Evolutionary conservation across 2,888 invertebrate genomes (phyloP), one percentile per base, ranked within the genome.

Genomic region (Drepanosiphum platanoidis): DNA sequence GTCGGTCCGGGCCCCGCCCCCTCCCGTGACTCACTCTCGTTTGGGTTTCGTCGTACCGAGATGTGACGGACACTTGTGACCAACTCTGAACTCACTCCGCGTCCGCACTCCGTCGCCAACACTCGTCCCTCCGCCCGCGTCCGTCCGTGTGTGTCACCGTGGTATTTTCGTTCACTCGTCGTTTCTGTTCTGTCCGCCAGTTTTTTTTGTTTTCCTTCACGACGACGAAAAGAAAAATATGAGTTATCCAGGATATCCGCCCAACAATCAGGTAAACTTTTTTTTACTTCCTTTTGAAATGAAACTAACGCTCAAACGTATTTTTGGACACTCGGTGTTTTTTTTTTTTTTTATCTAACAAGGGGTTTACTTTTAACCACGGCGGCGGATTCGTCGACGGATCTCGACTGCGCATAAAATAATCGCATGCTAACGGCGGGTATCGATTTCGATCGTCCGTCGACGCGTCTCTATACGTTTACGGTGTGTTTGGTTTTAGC

Each of bases 231-330:
- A 78, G 3, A 68, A 34, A 30, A n/a, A n/a, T n/a, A 77, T 81
- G 74, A 86, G 86, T 42, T 87, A 82, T 78, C 75, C 86, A 9
- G 84, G 78, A 58, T 86, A 87, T 68, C 86, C 86, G 7, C 71
- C 78, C 0, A 61, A 80, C 82, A 86, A 80, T 58, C 86, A 86
- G 66, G 86, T 86, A 34, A 39, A n/a, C 71, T 42, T 58, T 42
- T 77, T 27, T 15, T 15, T n/a, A 58, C 42, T 22, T 22, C 22
- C 11, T n/a, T n/a, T n/a, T n/a, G n/a, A n/a, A n/a, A n/a, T n/a
- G n/a, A n/a, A n/a, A n/a, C n/a, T n/a, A n/a, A n/a, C n/a, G n/a
- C n/a, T n/a, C n/a, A n/a, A n/a, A n/a, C n/a, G n/a, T n/a, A n/a
- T n/a, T n/a, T n/a, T n/a, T n/a, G n/a, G n/a, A n/a, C n/a, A n/a